Evolutionary conservation across 2,888 invertebrate species (phyloP).

Genomic region (Netelia fuscicornis): DNA sequence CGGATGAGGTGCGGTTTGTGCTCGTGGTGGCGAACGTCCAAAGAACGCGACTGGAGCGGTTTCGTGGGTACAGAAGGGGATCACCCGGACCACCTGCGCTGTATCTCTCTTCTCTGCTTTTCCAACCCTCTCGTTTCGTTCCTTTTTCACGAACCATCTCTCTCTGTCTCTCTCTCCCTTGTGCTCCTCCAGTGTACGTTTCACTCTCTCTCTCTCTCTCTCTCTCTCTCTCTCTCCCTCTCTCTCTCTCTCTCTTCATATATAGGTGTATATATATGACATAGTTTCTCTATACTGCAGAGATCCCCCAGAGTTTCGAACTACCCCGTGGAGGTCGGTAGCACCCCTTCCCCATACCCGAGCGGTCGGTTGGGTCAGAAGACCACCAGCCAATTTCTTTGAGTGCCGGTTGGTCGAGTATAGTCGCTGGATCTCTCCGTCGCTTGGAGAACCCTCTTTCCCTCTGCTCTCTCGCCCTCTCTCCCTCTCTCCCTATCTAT

Average conservation of each 20-base stretch:
- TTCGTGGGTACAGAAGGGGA: slow-evolving; percentile 43
- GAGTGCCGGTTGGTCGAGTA: slow-evolving; percentile 77
- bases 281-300: slow-evolving; percentile 41
- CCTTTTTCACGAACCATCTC: slow-evolving; percentile 32
- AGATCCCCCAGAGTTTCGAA: slow-evolving; percentile 76
- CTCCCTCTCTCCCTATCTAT: slow-evolving; percentile 51
- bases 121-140: slow-evolving; percentile 20
- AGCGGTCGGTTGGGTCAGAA: slow-evolving; percentile 75
- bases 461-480: slow-evolving; percentile 15
- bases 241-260: slow-evolving; percentile 27
- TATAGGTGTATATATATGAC: slow-evolving; percentile 24
- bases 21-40: slow-evolving; percentile 57
- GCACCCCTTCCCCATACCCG: slow-evolving; percentile 56
- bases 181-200: slow-evolving; percentile 23
- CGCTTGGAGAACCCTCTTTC: slow-evolving; percentile 26
- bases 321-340: slow-evolving; percentile 78
- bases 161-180: slow-evolving; percentile 19
- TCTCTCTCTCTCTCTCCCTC: slow-evolving; percentile 41
- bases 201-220: slow-evolving; percentile 9
- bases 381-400: slow-evolving; percentile 83
- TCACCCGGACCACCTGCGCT: slow-evolving; percentile 51
- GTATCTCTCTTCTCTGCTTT: slow-evolving; percentile 19
- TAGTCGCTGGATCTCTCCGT: slow-evolving; percentile 70
- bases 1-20: slow-evolving; percentile 40
- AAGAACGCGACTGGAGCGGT: slow-evolving; percentile 51